Evolutionary conservation across 1,140 invertebrate genomes (phyloP).

Genomic region (Drosophila kepulauana): DNA sequence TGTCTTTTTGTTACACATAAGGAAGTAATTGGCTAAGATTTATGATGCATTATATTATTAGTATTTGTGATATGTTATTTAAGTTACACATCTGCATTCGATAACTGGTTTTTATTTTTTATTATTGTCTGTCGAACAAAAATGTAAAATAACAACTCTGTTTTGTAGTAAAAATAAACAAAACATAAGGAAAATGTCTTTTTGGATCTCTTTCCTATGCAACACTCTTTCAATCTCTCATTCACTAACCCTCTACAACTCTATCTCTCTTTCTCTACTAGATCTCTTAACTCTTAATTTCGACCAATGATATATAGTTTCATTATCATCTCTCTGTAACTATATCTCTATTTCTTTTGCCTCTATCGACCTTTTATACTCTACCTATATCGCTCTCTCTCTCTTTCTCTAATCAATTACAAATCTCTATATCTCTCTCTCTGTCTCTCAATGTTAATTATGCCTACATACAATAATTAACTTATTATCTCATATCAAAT

Average conservation of each 20-base stretch:
- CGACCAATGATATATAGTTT: conserved; percentile 16
- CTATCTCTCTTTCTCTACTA: conserved; percentile 19
- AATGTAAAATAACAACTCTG: conserved; percentile 65
- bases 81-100: conserved; percentile 56
- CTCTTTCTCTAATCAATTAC: conserved; percentile 46
- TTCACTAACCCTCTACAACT: conserved; percentile 15
- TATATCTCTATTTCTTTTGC: conserved; percentile 22
- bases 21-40: conserved; percentile 36
- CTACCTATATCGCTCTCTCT: conserved; percentile 2
- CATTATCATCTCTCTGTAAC: conserved; percentile 4
- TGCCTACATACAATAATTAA: conserved; percentile 45
- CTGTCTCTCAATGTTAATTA: conserved; percentile 43
- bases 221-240: conserved; percentile 24
- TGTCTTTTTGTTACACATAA: conserved; percentile 3
- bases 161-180: conserved; percentile 61
- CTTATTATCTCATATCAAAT: conserved; percentile 43
- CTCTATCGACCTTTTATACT: conserved; percentile 27
- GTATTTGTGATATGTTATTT: conserved; percentile 29
- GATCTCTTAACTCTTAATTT: conserved; percentile 8
- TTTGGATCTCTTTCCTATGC: conserved; percentile 78
- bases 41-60: conserved; percentile 38
- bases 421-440: conserved; percentile 13
- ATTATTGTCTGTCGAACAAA: conserved; percentile 50
- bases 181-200: conserved; percentile 80
- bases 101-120: conserved; percentile 44